Evolutionary conservation across 2,888 invertebrate genomes (phyloP), one percentile per base, ranked within the genome.

Genomic region (Cotesia congregata): DNA sequence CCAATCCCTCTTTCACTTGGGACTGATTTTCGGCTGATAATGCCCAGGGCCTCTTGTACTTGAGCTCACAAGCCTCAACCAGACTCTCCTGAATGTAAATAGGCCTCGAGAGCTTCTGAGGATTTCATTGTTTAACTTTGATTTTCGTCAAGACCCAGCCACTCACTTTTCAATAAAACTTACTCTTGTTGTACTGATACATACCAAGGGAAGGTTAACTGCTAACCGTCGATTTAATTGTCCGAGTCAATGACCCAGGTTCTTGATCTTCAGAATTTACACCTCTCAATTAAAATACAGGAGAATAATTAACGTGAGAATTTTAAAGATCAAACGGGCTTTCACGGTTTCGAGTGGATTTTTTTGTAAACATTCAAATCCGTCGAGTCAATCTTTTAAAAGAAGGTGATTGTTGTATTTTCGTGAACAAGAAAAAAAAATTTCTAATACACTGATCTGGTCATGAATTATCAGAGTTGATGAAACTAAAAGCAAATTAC

Each of bases 291-390:
- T 50, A 12, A 12, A 50, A 50, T 12, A 50, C 30, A 30, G 3
- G 3, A 30, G 30, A 30, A 30, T 30, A 50, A 50, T 50, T 50
- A 50, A 50, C 50, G 50, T 50, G 50, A 12, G 50, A 50, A 50
- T 50, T 89, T 88, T 89, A 0, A 30, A 3, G 3, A 30, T 30
- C 30, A 30, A 30, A 30, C 3, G 30, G 30, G 17, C 17, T 17
- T 17, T 17, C 17, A 17, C 17, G 17, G 17, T 30, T 30, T 30
- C 30, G 30, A 30, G 30, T 30, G 30, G 30, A 30, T 3, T 30
- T 30, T 30, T 30, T 30, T 30, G 30, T 30, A 30, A 30, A 30
- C 30, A 30, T 30, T 30, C 30, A 30, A 30, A 30, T 30, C 30
- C 30, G 3, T 30, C 30, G 30, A 17, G 17, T 30, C 30, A 30